phyloP scores from a whole-genome alignment of 2,888 invertebrate species.

The Drosophila anomelani region DNA sequence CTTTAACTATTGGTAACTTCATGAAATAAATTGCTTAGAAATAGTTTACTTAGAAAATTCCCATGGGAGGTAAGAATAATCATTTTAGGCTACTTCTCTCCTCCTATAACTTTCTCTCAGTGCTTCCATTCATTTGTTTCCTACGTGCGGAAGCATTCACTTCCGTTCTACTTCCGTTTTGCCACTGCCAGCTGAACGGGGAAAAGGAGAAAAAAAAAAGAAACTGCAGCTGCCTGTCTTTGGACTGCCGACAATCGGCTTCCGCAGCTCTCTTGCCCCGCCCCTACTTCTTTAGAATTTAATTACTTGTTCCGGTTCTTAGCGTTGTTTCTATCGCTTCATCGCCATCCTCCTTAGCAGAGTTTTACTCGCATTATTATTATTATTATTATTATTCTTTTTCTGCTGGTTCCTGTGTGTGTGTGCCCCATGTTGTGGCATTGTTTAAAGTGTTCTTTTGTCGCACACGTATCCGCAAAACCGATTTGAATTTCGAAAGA shows the following conservation, averaged over 20 bases:
- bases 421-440: conserved; percentile 51
- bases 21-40: neutral
- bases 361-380: conserved; percentile 8
- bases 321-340: conserved; percentile 67
- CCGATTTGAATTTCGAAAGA: conserved; percentile 42
- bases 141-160: conserved; percentile 79
- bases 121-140: conserved; percentile 37
- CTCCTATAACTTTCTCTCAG: conserved; percentile 4
- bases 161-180: conserved; percentile 75
- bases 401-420: conserved; percentile 13
- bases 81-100: no score
- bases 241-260: conserved; percentile 51
- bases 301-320: conserved; percentile 83
- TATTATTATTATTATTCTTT: conserved; percentile 20
- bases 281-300: conserved; percentile 62
- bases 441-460: conserved; percentile 66
- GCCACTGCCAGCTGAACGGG: conserved; percentile 46
- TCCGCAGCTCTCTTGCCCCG: conserved; percentile 52
- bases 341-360: conserved; percentile 24
- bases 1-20: no score
- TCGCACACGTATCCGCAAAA: conserved; percentile 62
- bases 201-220: conserved; percentile 44
- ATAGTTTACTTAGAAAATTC: neutral
- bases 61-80: neutral
- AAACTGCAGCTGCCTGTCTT: conserved; percentile 32